Base-by-base conservation (phyloP, 1,140 invertebrate species). In the Drosophila navojoa region DNA sequence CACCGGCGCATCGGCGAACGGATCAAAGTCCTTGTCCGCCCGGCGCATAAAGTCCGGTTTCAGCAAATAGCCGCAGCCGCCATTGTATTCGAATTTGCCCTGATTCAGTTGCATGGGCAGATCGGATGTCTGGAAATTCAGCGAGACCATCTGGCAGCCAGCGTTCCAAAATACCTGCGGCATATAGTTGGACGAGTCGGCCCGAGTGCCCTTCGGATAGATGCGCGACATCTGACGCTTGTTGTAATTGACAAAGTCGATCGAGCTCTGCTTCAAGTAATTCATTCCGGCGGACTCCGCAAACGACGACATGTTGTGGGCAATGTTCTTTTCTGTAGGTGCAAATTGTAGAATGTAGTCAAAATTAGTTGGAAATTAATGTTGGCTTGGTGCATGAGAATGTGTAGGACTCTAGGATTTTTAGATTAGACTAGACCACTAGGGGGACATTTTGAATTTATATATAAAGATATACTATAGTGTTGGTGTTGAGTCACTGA, bases 81-180 rank as follows among this genome's bases (percentile, higher is more conserved):
- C 98, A 91, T 99, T 99, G 91, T 99, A 99, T 92, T 99, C 99
- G 93, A 99, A 99, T 94, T 99, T 99, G 72, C 99, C 99, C 94
- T 99, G 98, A 93, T 99, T 99, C 62, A 99, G 93, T 93, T 99
- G 99, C 98, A 99, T 99, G 11, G 98, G 98, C 70, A 99, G 93
- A 94, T 99, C 99, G 13, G 98, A 96, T 11, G 99, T 99, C 95
- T 99, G 99, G 93, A 99, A 99, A 94, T 99, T 99, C n/a, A 99
- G 93, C 0, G 99, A 98, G 11, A 99, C 99, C 99, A 99, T 99
- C 93, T 98, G 97, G 90, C 96, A 97, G 66, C 96, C 96, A 38
- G 96, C 97, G 93, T 98, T 98, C 97, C 97, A 98, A 92, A 98
- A 98, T 50, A 97, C 96, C 94, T 99, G 99, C 73, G 99, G 99